Evolutionary conservation across 2,888 invertebrate genomes (phyloP).

Genomic region (Drosophila ezoana): DNA sequence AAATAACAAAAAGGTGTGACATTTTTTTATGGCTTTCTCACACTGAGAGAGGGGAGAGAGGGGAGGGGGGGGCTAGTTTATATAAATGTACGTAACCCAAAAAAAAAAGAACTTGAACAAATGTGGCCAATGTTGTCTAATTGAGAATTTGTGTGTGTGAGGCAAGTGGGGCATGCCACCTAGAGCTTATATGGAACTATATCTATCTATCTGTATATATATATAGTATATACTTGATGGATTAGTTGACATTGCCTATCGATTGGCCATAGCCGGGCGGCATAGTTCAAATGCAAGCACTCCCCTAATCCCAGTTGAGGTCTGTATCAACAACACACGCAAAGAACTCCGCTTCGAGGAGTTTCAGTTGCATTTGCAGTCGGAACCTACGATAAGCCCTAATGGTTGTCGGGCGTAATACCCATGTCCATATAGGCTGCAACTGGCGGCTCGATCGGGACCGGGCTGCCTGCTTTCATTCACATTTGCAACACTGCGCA

Average conservation of each 20-base stretch:
- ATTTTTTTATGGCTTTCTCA: constrained; percentile 81
- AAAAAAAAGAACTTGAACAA: background rate
- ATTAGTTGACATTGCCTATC: constrained; percentile 63
- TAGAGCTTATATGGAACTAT: background rate
- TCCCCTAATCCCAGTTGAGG: constrained; percentile 83
- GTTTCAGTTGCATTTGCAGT: constrained; percentile 16
- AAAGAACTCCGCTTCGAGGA: constrained; percentile 5
- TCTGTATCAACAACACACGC: constrained; percentile 73
- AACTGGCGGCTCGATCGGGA: background rate
- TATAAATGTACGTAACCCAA: constrained; percentile 31
- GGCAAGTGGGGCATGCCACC: constrained; percentile 7
- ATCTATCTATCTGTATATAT: background rate
- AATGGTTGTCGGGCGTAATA: constrained; percentile 37
- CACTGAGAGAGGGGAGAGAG: background rate
- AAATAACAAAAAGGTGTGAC: constrained; percentile 74
- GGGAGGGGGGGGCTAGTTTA: constrained; percentile 45
- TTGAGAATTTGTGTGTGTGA: constrained; percentile 4
- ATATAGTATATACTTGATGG: constrained; percentile 44
- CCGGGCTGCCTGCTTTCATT: constrained; percentile 25
- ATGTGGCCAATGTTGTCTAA: constrained; percentile 39
- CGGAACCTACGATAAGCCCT: constrained; percentile 6
- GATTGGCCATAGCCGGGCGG: constrained; percentile 46
- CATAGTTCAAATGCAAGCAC: constrained; percentile 73
- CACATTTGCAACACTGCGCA: constrained; percentile 17
- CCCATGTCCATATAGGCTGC: constrained; percentile 13